These are phyloP conservation scores for Ips typographus DNA, from an alignment of 1,140 invertebrate genomes.

Conservation along the genomic window DNA sequence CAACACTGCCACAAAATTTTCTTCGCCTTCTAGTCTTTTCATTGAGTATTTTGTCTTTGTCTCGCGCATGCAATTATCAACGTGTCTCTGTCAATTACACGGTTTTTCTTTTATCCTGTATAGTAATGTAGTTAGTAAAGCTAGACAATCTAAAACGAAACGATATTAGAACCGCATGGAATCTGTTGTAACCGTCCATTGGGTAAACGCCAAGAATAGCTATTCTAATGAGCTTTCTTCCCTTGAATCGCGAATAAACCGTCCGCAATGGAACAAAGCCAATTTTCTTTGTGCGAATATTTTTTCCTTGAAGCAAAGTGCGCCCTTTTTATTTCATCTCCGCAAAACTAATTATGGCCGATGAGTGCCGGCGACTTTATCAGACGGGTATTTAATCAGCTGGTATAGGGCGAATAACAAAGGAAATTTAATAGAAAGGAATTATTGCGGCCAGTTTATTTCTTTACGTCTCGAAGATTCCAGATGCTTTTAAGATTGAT, in stretches of 20 bases:
- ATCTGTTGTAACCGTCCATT: not conserved
- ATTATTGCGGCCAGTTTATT: slow-evolving; percentile 19
- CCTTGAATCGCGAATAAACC: slow-evolving; percentile 7
- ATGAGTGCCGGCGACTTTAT: slow-evolving; percentile 27
- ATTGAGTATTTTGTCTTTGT: no score
- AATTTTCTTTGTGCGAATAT: slow-evolving; percentile 15
- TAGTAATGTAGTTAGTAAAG: no score
- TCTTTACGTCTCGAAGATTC: not conserved
- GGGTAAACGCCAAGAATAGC: not conserved
- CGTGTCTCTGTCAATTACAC: no score
- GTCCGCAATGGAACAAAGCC: slow-evolving; percentile 11
- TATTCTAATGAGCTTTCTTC: slow-evolving; percentile 12
- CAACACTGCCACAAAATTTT: no score
- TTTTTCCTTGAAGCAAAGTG: slow-evolving; percentile 15
- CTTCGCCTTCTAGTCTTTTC: no score
- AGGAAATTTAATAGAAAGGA: slow-evolving; percentile 19
- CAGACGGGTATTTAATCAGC: slow-evolving; percentile 23
- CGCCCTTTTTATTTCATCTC: slow-evolving; percentile 23
- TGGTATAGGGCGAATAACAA: slow-evolving; percentile 18
- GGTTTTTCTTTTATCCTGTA: no score
- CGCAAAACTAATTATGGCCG: slow-evolving; percentile 25
- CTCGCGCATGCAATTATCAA: no score
- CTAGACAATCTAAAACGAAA: no score
- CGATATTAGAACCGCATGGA: not conserved
- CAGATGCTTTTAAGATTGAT: slow-evolving; percentile 1